Evolutionary conservation across 2,797 vertebrate species (phyloP).

Genomic region (Tadarida brasiliensis): DNA sequence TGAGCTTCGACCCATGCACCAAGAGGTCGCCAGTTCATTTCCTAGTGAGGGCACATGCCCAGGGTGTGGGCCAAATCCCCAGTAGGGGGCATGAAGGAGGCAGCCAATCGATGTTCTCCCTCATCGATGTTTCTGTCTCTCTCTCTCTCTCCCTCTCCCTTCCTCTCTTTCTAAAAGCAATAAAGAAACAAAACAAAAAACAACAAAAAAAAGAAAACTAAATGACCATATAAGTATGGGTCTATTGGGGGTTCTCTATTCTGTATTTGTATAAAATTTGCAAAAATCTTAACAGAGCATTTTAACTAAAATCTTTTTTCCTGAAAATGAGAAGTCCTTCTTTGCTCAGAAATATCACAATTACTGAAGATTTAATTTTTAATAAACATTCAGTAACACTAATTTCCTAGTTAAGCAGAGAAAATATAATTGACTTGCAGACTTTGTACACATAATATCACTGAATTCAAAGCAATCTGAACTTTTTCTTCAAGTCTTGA

Average conservation of each 20-base stretch:
- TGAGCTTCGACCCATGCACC: too few relatives aligned
- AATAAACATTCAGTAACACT: not conserved
- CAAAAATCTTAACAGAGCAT: not conserved
- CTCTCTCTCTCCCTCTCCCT: too few relatives aligned
- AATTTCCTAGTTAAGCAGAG: slow-evolving; percentile 26
- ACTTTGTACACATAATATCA: not conserved
- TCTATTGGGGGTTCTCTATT: not conserved
- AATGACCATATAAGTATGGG: not conserved
- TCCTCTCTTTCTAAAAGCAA: too few relatives aligned
- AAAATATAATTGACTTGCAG: not conserved
- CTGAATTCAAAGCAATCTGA: slow-evolving; percentile 30
- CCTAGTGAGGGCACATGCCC: too few relatives aligned
- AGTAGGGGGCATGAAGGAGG: too few relatives aligned
- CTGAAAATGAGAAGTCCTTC: slow-evolving; percentile 37
- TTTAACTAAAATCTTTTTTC: not conserved
- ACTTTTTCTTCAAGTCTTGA: not conserved
- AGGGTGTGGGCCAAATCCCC: too few relatives aligned
- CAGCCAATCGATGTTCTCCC: too few relatives aligned
- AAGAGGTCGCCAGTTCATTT: too few relatives aligned
- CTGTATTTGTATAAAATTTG: not conserved
- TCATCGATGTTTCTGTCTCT: too few relatives aligned
- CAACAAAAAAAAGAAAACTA: not conserved
- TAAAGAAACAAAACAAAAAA: too few relatives aligned
- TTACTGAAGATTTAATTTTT: slow-evolving; percentile 47
- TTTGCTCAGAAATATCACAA: slow-evolving; percentile 23